Evolutionary conservation across 2,113 vertebrate genomes (phyloP).

Genomic region (Pterocles burchelli): DNA sequence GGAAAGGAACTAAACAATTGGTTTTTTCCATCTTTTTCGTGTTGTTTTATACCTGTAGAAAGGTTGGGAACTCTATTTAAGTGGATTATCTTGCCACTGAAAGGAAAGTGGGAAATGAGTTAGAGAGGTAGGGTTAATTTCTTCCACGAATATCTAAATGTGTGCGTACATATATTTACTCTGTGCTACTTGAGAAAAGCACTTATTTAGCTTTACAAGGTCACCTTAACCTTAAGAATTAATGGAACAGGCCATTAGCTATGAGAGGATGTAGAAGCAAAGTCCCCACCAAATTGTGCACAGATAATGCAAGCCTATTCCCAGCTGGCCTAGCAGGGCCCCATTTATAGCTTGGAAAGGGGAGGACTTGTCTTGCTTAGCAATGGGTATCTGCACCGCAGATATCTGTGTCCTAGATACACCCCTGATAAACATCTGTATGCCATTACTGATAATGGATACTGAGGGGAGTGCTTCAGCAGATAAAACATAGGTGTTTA

Average conservation of each 20-base stretch:
- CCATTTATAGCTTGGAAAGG: not conserved
- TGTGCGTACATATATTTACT: not conserved
- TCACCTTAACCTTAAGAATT: slow-evolving; percentile 37
- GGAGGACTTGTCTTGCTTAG: not conserved
- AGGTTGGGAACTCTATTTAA: slow-evolving; percentile 63
- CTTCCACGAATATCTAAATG: slow-evolving; percentile 10
- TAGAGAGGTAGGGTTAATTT: slow-evolving; percentile 54
- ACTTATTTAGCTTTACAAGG: slow-evolving; percentile 49
- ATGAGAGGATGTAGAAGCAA: not conserved
- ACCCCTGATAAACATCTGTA: not conserved
- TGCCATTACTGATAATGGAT: slow-evolving; percentile 37
- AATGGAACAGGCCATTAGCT: slow-evolving; percentile 48
- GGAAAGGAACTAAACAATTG: slow-evolving; percentile 27
- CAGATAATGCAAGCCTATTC: not conserved
- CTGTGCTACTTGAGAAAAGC: slow-evolving; percentile 32
- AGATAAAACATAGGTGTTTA: slow-evolving; percentile 46
- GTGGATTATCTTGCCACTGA: slow-evolving; percentile 44
- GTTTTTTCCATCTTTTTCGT: slow-evolving; percentile 37
- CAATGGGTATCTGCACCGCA: not conserved
- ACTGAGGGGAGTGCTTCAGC: not conserved
- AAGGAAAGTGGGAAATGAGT: slow-evolving; percentile 55
- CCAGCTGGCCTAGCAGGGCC: not conserved
- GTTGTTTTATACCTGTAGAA: slow-evolving; percentile 59
- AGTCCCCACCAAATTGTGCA: not conserved
- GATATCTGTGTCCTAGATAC: not conserved